These are phyloP conservation scores for Melanotaenia trifasciata DNA, from an alignment of 2,797 vertebrate genomes.

Conservation along the genomic window DNA sequence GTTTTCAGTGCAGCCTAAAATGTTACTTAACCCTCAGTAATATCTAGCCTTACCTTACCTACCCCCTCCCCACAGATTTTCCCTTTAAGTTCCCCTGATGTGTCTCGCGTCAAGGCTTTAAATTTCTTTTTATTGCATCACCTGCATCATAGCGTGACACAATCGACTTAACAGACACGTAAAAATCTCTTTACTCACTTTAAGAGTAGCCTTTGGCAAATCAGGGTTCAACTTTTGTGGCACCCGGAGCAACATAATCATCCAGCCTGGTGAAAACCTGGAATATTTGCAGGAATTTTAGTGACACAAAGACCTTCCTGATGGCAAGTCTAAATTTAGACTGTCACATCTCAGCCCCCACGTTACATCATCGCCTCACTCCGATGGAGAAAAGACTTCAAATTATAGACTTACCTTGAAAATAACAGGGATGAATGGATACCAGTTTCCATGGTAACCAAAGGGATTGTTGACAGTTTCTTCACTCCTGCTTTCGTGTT, in stretches of 20 bases:
- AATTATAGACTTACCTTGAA: slow-evolving; percentile 6
- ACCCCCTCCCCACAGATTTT: neutral
- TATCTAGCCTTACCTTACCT: neutral
- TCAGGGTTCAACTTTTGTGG: neutral
- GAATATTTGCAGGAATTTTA: slow-evolving; percentile 1
- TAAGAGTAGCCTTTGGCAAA: neutral
- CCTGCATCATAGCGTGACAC: neutral
- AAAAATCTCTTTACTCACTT: too few species aligned
- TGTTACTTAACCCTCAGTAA: slow-evolving; percentile 7
- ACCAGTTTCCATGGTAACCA: slow-evolving; percentile 16
- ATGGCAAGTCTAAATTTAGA: slow-evolving; percentile 30
- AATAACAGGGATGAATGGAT: slow-evolving; percentile 10
- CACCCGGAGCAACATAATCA: too few species aligned
- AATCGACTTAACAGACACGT: neutral
- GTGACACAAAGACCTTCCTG: slow-evolving; percentile 10
- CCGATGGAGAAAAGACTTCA: slow-evolving; percentile 8
- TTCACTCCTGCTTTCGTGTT: slow-evolving; percentile 1
- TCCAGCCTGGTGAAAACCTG: neutral
- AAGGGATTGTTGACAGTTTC: slow-evolving; percentile 5
- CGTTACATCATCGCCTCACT: slow-evolving; percentile 8
- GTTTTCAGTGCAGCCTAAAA: slow-evolving; percentile 28
- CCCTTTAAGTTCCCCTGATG: slow-evolving; percentile 4
- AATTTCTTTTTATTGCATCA: neutral
- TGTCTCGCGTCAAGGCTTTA: neutral
- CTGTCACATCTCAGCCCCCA: slow-evolving; percentile 31